Base-by-base conservation (phyloP, 1,140 invertebrate genomes). In the Drosophila pachea region DNA sequence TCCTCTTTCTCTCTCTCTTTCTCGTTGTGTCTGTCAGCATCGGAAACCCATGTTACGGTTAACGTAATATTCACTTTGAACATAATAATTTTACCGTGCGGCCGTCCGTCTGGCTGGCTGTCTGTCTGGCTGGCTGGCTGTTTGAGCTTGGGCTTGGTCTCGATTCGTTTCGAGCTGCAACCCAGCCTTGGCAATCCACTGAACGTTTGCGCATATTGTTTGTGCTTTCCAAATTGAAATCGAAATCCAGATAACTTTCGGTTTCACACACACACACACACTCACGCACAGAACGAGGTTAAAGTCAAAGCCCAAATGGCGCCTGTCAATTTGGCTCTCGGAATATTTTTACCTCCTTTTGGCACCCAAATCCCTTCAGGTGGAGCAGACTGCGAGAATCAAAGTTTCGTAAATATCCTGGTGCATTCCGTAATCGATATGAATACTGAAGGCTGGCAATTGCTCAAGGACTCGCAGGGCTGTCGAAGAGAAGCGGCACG, bases 51-150 rank as follows among this genome's bases (percentile, higher is more conserved):
- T 76, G 77, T 71, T 75, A 74, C 54, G 48, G 60, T 71, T 74
- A 74, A 76, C 66, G 70, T 67, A 74, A 76, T 81, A 71, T 79
- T 81, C 78, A 74, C 70, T 68, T 61, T 68, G 54, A 78, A 78
- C 76, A 67, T 68, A 64, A 81, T 81, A 73, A 73, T 78, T 75
- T 61, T 55, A 50, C 40, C 56, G 59, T 63, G 52, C 55, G 54
- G 52, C 5, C 60, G 33, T 43, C 48, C 49, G 31, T n/a, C n/a
- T n/a, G n/a, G n/a, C n/a, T n/a, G n/a, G n/a, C n/a, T n/a, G n/a
- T 56, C 55, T 58, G 31, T 12, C 7, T 52, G 16, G 32, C 45
- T 64, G 22, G n/a, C n/a, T n/a, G n/a, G n/a, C n/a, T 67, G 45
- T 43, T 56, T 65, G 31, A 59, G 38, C 22, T 2, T 53, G 48